Evolutionary conservation across 2,888 invertebrate genomes (phyloP).

Genomic region (Agrypnus murinus): DNA sequence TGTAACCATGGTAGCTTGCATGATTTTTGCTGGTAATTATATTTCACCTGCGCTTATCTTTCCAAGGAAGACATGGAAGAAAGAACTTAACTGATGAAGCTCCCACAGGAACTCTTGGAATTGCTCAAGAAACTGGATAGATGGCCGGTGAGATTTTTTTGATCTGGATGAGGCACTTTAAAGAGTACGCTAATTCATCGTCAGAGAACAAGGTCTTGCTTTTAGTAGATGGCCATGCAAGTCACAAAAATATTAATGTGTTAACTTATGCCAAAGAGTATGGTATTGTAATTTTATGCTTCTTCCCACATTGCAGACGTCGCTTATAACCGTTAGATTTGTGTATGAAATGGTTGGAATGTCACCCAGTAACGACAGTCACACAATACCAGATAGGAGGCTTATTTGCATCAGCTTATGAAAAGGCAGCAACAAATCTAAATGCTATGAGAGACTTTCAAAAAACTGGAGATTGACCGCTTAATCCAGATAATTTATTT

Average conservation of each 20-base stretch:
- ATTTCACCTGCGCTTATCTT: constrained; percentile 26
- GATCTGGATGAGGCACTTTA: constrained; percentile 12
- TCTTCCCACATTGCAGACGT: too few relatives aligned
- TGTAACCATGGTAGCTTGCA: constrained; percentile 16
- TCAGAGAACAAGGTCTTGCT: constrained; percentile 51
- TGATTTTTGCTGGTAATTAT: constrained; percentile 15
- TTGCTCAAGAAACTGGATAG: constrained; percentile 4
- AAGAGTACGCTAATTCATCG: not conserved
- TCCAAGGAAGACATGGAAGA: constrained; percentile 7
- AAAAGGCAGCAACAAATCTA: constrained; percentile 30
- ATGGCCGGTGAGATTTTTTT: constrained; percentile 3
- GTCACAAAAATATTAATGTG: constrained; percentile 42
- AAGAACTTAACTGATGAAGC: constrained; percentile 7
- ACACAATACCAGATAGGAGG: too few relatives aligned
- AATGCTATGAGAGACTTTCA: constrained; percentile 30
- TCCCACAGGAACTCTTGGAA: not conserved
- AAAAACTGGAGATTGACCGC: constrained; percentile 35
- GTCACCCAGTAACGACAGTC: not conserved
- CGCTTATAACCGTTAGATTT: too few relatives aligned
- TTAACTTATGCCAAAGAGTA: too few relatives aligned
- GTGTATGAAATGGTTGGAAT: too few relatives aligned
- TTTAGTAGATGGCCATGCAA: constrained; percentile 57
- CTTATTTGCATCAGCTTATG: constrained; percentile 35
- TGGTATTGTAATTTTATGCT: too few relatives aligned
- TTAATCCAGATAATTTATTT: constrained; percentile 41